Evolutionary conservation across 2,888 invertebrate species (phyloP).

Genomic region (Pachymerium ferrugineum): DNA sequence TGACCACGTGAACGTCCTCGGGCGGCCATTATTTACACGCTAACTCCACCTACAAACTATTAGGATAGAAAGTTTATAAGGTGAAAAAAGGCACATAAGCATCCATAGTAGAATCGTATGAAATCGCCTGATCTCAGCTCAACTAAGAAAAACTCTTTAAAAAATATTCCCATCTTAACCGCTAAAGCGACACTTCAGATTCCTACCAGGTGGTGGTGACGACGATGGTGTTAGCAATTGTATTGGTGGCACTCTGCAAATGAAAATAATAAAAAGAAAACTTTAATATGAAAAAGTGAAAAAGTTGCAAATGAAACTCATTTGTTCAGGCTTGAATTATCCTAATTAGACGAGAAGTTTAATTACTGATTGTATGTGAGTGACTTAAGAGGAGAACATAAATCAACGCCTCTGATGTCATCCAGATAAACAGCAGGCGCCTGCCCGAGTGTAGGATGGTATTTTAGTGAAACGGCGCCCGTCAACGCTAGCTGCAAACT

Average conservation of each 20-base stretch:
- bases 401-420: constrained; percentile 20
- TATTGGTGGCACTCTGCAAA: constrained; percentile 4
- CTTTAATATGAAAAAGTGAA: not conserved
- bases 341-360: constrained; percentile 1
- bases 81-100: not conserved
- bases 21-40: constrained; percentile 11
- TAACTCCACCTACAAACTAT: constrained; percentile 6
- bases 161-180: not conserved
- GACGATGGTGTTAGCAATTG: constrained; percentile 5
- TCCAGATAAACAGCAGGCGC: constrained; percentile 16
- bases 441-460: not conserved
- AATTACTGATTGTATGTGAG: constrained; percentile 14
- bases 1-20: constrained; percentile 7
- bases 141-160: too few species aligned
- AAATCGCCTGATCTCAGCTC: too few species aligned
- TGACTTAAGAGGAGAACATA: constrained; percentile 16
- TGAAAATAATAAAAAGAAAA: not conserved
- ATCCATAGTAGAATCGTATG: not conserved
- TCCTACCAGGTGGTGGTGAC: constrained; percentile 16
- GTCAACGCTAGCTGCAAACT: constrained; percentile 1
- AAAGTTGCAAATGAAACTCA: not conserved
- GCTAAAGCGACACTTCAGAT: constrained; percentile 7
- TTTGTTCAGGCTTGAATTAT: constrained; percentile 7
- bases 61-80: not conserved
- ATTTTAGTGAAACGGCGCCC: not conserved